Evolutionary conservation across 2,113 vertebrate species (phyloP), one percentile per base, ranked within the genome.

Genomic region (Agapornis roseicollis): DNA sequence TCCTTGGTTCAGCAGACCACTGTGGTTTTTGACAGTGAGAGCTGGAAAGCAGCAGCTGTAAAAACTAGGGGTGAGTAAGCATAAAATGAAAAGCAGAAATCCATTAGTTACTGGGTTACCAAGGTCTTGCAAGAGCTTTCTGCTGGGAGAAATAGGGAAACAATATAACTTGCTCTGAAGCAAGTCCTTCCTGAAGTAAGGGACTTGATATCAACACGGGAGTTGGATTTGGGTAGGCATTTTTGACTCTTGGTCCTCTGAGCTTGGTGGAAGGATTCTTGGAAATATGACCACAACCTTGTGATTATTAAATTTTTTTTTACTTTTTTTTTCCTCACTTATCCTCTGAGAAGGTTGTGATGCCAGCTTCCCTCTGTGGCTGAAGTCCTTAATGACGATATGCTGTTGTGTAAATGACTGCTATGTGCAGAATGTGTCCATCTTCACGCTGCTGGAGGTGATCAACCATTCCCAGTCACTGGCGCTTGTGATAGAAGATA

Each of bases 401-500:
- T 99, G 99, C 97, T 99, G 99, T 97, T 98, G 99, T 24, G 98
- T 98, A 41, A 98, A 94, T 5, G 99, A 99, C 97, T 98, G 98
- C 97, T 97, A 97, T 72, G 97, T 99, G 50, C 98, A 99, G 96
- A 99, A 99, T 24, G 98, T 98, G 33, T 99, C 99, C 65, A 98
- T 99, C 93, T 98, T 98, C 80, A 98, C 99, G 0, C 97, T 99
- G n/a, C 97, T 99, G 86, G 99, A 99, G 92, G 96, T 99, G 76
- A 98, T 99, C 88, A 99, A 99, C 97, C 99, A 99, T 64, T 99
- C 99, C 50, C 99, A 99, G 97, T 99, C 99, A 17, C 97, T 99
- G 41, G 98, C 99, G 0, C 98, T 99, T 20, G 99, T 99, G 89
- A 99, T 99, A 46, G 98, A 99, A 96, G 99, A 99, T 97, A 99